Conservation (phyloP, 2,888 invertebrate genomes). For the Panopea generosa region DNA sequence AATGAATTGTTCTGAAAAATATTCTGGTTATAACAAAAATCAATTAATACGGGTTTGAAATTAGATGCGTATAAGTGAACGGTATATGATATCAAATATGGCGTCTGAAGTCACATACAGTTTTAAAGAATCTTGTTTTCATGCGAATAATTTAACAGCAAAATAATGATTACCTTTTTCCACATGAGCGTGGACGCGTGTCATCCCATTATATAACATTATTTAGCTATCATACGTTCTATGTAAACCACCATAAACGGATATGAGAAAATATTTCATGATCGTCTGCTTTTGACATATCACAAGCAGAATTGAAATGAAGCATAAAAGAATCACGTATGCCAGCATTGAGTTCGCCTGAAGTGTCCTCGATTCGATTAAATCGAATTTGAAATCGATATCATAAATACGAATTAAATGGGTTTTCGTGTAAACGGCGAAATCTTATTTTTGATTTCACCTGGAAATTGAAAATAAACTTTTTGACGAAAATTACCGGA, state of each 20-base stretch:
- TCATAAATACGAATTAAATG: conserved; percentile 49
- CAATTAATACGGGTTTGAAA: too few species aligned
- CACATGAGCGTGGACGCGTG: too few species aligned
- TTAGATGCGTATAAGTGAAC: too few species aligned
- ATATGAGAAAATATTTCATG: conserved; percentile 31
- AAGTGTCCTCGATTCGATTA: conserved; percentile 5
- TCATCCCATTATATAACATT: too few species aligned
- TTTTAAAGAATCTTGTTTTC: too few species aligned
- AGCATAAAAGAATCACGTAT: conserved; percentile 1
- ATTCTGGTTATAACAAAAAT: too few species aligned
- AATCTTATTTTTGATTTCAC: conserved; percentile 53
- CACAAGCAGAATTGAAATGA: conserved; percentile 15
- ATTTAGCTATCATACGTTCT: background rate
- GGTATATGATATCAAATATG: too few species aligned
- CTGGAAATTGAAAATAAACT: conserved; percentile 46
- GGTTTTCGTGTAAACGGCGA: conserved; percentile 45
- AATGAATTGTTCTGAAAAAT: too few species aligned
- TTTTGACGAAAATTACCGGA: conserved; percentile 53
- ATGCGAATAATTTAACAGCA: too few species aligned
- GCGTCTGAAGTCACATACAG: too few species aligned
- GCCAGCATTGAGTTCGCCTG: conserved; percentile 9
- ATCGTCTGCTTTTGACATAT: conserved; percentile 11
- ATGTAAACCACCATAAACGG: conserved; percentile 25
- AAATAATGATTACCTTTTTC: too few species aligned
- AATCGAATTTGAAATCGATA: conserved; percentile 7